phyloP scores from a whole-genome alignment of 2,888 invertebrate species.

The Lepeophtheirus nordmannii region DNA sequence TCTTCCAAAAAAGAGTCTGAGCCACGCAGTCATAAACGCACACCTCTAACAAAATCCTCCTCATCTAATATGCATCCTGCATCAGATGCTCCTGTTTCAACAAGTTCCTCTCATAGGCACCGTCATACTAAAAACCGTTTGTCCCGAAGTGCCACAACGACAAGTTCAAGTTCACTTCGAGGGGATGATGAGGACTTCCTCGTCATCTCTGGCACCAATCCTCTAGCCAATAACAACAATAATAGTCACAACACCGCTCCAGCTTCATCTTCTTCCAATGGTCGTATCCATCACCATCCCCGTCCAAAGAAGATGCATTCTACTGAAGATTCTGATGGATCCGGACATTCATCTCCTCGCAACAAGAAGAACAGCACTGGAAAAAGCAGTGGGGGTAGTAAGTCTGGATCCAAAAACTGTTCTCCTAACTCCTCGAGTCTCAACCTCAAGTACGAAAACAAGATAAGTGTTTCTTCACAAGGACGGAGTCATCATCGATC shows the following conservation, averaged over 20 bases:
- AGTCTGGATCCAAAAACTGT: background rate
- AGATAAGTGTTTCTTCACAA: no score
- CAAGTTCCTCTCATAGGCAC: background rate
- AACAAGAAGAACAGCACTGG: background rate
- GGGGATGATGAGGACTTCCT: no score
- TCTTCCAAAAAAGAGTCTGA: no score
- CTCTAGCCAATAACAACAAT: no score
- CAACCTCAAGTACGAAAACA: no score
- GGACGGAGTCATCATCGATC: no score
- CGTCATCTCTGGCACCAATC: no score
- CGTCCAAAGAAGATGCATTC: conserved; percentile 2
- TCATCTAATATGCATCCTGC: no score
- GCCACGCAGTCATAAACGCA: no score
- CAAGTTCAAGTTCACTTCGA: background rate
- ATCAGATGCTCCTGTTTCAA: no score
- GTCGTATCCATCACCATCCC: background rate
- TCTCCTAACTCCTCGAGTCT: background rate
- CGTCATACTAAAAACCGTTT: background rate
- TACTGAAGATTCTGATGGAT: background rate
- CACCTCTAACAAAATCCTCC: no score
- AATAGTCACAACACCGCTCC: background rate
- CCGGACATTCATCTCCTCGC: background rate
- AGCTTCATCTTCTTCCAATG: background rate
- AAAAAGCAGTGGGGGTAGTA: background rate
- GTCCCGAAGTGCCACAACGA: background rate